Evolutionary conservation across 2,888 invertebrate genomes (phyloP).

Genomic region (Euspilapteryx auroguttella): DNA sequence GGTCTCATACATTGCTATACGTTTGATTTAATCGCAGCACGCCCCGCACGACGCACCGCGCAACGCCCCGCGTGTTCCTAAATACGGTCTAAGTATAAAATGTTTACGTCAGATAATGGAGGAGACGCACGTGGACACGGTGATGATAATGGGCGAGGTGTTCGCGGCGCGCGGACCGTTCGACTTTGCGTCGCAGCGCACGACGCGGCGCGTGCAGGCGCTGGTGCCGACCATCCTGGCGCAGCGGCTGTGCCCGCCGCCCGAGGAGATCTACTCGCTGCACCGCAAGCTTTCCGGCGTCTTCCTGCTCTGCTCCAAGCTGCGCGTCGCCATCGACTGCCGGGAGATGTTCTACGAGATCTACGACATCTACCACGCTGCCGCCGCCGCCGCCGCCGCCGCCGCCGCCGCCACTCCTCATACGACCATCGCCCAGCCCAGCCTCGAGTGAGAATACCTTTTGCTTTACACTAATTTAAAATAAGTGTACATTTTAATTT

Average conservation of each 20-base stretch:
- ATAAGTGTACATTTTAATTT: too few species aligned
- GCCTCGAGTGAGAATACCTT: too few species aligned
- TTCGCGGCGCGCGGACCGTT: constrained; percentile 78
- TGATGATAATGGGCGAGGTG: constrained; percentile 96
- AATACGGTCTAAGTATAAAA: too few species aligned
- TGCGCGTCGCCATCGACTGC: constrained; percentile 81
- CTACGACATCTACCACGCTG: constrained; percentile 68
- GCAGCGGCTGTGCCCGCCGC: constrained; percentile 94
- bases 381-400: too few species aligned
- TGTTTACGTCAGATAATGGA: constrained; percentile 86
- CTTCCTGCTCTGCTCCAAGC: constrained; percentile 87
- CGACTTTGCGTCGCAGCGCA: constrained; percentile 85
- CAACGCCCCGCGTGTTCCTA: too few species aligned
- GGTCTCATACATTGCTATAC: too few species aligned
- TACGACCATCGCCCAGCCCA: too few species aligned
- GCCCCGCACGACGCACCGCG: too few species aligned
- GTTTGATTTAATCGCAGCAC: too few species aligned
- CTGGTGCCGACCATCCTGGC: constrained; percentile 92
- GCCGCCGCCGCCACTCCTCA: too few species aligned
- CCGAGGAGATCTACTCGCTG: constrained; percentile 97
- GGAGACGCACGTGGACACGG: constrained; percentile 93
- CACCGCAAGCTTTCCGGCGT: constrained; percentile 96
- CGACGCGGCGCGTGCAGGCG: constrained; percentile 78
- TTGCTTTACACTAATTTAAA: too few species aligned
- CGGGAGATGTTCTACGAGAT: constrained; percentile 81